Base-by-base conservation (phyloP, 2,888 invertebrate species). In the Pegoplata infirma region DNA sequence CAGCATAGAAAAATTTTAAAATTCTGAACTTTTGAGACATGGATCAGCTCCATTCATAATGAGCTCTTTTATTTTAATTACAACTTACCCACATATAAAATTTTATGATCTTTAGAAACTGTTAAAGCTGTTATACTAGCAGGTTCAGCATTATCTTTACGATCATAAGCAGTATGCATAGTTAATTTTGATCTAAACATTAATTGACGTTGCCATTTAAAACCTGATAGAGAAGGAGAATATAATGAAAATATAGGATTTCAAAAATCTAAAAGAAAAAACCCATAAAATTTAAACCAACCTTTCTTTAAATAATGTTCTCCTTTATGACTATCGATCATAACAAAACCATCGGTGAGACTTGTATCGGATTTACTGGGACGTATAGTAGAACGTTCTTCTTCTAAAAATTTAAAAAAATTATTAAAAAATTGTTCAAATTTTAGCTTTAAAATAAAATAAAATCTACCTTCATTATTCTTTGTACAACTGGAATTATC, bases 101-200 rank as follows among this genome's bases (percentile, higher is more conserved):
- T 92, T 82, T 92, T 91, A 53, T 92, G 92, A 86, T 90, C 90
- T 93, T 94, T 95, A 49, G 98, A 98, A 66, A 98, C 96, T 49
- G 97, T 96, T 25, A 99, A 91, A 55, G 98, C 95, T 19, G 98
- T 98, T 81, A 99, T 96, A 80, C 98, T 96, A 28, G 99, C 98
- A 75, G 99, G 99, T 88, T 97, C 96, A 0, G 96, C 94, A 91
- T 99, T 99, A 91, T 99, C 98, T 86, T 97, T 97, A 47, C 98
- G 92, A 90, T 98, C 98, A 90, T 96, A 98, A 73, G 98, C 97
- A 69, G 98, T 98, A 89, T 98, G 98, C 98, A 98, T 98, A 12
- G 98, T 98, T 83, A 99, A 91, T 91, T 98, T 98, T 87, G 97
- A 97, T 86, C 98, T 93, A 87, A 98, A 96, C 76, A 97, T 94